phyloP scores from a whole-genome alignment of 30 jellyfish, hydroid and myxozoan species.

The Morbakka virulenta region DNA sequence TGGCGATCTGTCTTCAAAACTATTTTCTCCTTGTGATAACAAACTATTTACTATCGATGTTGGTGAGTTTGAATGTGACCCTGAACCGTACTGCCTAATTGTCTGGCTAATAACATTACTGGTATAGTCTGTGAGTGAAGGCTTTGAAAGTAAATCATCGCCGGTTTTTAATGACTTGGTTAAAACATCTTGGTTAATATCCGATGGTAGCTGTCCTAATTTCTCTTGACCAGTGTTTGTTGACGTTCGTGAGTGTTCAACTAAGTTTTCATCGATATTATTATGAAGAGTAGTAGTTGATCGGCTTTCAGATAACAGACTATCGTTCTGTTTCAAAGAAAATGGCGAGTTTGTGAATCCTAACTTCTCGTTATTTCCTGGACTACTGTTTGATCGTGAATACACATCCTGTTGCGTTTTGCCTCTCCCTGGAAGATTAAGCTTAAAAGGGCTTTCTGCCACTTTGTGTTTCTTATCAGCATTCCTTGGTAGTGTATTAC shows the following conservation, averaged over 20 bases:
- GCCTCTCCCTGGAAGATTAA: conserved; percentile 36
- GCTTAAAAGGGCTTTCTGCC: conserved; percentile 69
- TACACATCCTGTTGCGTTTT: neutral
- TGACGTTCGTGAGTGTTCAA: neutral
- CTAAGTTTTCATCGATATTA: neutral
- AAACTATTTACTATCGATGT: neutral
- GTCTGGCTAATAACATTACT: neutral
- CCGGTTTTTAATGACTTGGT: neutral
- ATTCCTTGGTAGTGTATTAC: conserved; percentile 81
- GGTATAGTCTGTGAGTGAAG: neutral
- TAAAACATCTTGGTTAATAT: neutral
- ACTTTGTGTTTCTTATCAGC: conserved; percentile 51
- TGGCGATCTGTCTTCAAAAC: neutral
- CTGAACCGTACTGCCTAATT: neutral
- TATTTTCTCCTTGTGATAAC: neutral
- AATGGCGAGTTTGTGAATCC: conserved; percentile 25
- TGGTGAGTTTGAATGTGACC: neutral
- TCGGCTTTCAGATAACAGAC: neutral
- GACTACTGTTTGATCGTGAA: neutral
- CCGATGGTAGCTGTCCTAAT: neutral
- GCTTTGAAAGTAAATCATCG: neutral
- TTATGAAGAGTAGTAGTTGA: neutral
- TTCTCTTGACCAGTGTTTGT: neutral
- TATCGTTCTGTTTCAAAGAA: neutral
- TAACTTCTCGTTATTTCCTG: too few relatives aligned